These are phyloP conservation scores for Julus scanicus DNA, from an alignment of 2,888 invertebrate species.

Conservation along the genomic window DNA sequence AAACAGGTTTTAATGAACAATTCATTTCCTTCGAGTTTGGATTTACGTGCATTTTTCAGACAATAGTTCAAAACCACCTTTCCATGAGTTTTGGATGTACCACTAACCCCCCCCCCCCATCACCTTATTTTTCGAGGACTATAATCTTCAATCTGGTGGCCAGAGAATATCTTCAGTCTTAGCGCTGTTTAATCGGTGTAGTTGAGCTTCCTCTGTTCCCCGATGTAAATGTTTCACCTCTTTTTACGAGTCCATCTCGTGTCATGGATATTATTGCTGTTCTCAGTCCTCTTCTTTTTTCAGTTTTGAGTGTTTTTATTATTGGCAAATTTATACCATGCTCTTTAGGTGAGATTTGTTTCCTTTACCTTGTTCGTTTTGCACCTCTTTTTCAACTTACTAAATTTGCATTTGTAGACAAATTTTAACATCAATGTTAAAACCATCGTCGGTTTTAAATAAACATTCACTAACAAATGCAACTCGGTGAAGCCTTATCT, in stretches of 20 bases:
- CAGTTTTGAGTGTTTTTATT: slow-evolving; percentile 16
- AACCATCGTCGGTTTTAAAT: slow-evolving; percentile 26
- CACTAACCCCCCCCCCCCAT: neutral
- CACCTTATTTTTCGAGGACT: neutral
- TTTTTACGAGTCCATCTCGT: slow-evolving; percentile 7
- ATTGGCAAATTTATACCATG: slow-evolving; percentile 25
- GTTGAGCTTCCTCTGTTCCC: neutral
- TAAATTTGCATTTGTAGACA: slow-evolving; percentile 31
- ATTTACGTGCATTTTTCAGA: neutral
- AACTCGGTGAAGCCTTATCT: neutral
- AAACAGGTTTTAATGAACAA: neutral
- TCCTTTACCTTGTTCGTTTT: neutral
- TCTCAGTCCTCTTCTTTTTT: neutral
- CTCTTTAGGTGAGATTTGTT: slow-evolving; percentile 33
- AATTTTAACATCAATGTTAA: neutral
- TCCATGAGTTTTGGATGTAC: neutral
- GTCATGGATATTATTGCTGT: slow-evolving; percentile 33
- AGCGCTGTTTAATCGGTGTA: slow-evolving; percentile 33
- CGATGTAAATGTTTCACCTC: slow-evolving; percentile 25
- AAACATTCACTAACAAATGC: slow-evolving; percentile 21
- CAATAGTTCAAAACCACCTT: neutral
- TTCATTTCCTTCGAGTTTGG: neutral
- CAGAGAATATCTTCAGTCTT: neutral
- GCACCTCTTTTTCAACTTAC: slow-evolving; percentile 24
- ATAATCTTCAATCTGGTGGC: neutral